Conservation (phyloP, 2,888 invertebrate genomes). For the Mayetiola destructor region DNA sequence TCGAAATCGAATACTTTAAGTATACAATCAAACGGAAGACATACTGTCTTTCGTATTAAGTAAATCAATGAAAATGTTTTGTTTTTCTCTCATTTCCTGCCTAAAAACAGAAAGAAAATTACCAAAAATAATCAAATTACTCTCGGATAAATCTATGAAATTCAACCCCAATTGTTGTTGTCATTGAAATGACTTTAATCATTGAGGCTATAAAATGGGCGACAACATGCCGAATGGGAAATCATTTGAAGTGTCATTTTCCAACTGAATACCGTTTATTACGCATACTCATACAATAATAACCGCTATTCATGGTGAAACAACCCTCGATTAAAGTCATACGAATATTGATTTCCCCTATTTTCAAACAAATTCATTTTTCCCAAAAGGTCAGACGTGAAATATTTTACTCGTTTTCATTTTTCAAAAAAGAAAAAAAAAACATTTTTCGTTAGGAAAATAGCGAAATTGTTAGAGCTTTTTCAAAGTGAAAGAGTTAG, state of each 20-base stretch:
- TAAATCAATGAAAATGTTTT: too few species aligned
- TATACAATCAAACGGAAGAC: too few species aligned
- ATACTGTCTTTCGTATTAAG: too few species aligned
- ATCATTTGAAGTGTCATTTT: slow-evolving; percentile 10
- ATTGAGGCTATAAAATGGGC: neutral
- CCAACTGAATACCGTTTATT: neutral
- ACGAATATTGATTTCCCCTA: slow-evolving; percentile 12
- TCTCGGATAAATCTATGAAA: too few species aligned
- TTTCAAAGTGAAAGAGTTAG: neutral
- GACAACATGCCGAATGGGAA: slow-evolving; percentile 4
- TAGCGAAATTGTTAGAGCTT: neutral
- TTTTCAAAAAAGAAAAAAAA: neutral
- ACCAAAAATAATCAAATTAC: too few species aligned
- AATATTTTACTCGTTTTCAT: slow-evolving; percentile 1
- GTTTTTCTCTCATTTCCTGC: too few species aligned
- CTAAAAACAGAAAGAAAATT: too few species aligned
- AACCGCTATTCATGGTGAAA: slow-evolving; percentile 7
- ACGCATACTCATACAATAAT: slow-evolving; percentile 8
- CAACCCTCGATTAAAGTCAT: slow-evolving; percentile 11
- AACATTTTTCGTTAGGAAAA: neutral
- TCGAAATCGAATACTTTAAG: too few species aligned
- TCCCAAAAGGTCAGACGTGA: slow-evolving; percentile 12
- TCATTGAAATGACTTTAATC: too few species aligned
- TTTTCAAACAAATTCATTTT: slow-evolving; percentile 11
- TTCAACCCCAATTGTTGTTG: too few species aligned